phyloP scores from a whole-genome alignment of 2,888 invertebrate species.

The Reticulitermes lucifugus region DNA sequence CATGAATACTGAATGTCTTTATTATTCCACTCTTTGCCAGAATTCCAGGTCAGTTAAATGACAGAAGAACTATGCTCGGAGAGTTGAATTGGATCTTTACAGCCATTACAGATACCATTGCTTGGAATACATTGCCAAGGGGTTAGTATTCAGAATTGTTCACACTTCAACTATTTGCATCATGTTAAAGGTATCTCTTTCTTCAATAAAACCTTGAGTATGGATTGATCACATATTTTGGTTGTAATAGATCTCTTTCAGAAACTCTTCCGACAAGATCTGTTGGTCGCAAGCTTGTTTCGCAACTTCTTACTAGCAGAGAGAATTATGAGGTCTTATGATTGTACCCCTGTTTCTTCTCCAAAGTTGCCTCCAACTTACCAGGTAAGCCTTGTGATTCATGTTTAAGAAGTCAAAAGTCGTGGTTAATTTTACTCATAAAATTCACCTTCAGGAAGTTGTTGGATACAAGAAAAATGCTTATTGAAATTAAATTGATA shows the following conservation, averaged over 20 bases:
- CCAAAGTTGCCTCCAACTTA: conserved; percentile 93
- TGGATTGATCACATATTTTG: not conserved
- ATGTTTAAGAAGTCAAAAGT: too few relatives aligned
- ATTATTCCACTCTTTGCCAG: conserved; percentile 63
- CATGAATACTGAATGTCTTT: not conserved
- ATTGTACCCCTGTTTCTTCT: conserved; percentile 95
- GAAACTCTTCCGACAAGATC: conserved; percentile 95
- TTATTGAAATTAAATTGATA: too few relatives aligned
- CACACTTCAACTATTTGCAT: not conserved
- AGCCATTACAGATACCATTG: conserved; percentile 99
- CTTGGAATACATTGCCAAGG: conserved; percentile 96
- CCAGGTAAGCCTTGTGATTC: conserved; percentile 65
- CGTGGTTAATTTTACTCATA: too few relatives aligned
- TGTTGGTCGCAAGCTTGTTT: conserved; percentile 97
- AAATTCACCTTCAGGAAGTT: too few relatives aligned
- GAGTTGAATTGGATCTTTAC: conserved; percentile 99
- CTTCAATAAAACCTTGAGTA: not conserved
- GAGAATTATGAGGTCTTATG: conserved; percentile 94
- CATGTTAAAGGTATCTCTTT: not conserved
- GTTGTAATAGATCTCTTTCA: conserved; percentile 85
- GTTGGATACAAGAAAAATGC: too few relatives aligned
- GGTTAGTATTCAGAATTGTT: conserved; percentile 60
- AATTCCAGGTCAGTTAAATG: conserved; percentile 95
- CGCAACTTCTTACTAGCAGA: conserved; percentile 97
- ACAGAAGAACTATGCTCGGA: conserved; percentile 96